Evolutionary conservation across 2,797 vertebrate genomes (phyloP).

Genomic region (Mallotus villosus): DNA sequence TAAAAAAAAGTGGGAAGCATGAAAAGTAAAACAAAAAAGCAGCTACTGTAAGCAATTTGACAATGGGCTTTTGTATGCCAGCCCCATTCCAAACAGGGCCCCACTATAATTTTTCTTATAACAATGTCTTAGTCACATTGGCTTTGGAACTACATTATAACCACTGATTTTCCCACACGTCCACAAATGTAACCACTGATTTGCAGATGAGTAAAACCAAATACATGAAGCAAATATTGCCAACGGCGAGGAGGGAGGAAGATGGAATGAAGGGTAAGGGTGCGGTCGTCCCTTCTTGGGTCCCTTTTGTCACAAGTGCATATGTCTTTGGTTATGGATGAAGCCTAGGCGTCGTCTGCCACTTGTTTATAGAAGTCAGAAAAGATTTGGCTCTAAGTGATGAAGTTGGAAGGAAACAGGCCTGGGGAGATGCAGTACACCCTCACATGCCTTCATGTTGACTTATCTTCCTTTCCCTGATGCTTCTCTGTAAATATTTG

Average conservation of each 20-base stretch:
- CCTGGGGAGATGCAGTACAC: conserved; percentile 78
- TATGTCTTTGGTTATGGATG: conserved; percentile 89
- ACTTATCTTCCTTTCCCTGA: conserved; percentile 72
- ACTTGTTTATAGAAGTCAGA: conserved; percentile 83
- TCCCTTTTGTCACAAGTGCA: conserved; percentile 89
- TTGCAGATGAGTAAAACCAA: conserved; percentile 60
- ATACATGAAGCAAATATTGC: conserved; percentile 77
- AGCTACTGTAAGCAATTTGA: conserved; percentile 62
- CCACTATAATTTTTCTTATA: conserved; percentile 72
- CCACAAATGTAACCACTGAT: conserved; percentile 66
- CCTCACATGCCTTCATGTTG: conserved; percentile 79
- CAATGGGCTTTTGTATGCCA: conserved; percentile 65
- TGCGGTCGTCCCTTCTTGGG: conserved; percentile 70
- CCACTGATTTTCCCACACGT: conserved; percentile 65
- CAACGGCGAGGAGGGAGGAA: conserved; percentile 30
- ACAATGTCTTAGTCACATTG: conserved; percentile 75
- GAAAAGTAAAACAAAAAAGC: conserved; percentile 41
- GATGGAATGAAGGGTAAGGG: conserved; percentile 27
- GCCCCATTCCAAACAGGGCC: conserved; percentile 65
- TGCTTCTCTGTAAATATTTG: not conserved
- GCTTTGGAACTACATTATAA: conserved; percentile 56
- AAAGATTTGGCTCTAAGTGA: conserved; percentile 91
- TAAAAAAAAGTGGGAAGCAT: conserved; percentile 42
- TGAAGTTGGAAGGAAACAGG: conserved; percentile 85
- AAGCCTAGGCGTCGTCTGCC: conserved; percentile 86